phyloP scores from a whole-genome alignment of 2,113 vertebrate species.

The Myrmophylax atrothorax region DNA sequence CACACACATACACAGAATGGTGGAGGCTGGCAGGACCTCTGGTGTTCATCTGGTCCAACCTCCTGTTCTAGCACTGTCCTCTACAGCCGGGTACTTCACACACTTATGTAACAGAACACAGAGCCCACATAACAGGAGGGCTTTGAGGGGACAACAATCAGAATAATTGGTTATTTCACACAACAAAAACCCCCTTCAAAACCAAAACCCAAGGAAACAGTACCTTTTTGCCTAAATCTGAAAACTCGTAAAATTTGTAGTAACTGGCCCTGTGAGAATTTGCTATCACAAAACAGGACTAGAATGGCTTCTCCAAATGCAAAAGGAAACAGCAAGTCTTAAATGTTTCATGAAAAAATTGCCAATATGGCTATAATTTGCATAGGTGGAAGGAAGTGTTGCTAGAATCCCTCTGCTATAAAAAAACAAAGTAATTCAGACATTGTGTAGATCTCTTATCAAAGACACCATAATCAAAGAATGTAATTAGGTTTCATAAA shows the following conservation, averaged over 20 bases:
- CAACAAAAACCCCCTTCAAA: not conserved
- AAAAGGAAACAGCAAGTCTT: not conserved
- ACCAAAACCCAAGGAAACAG: not conserved
- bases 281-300: not conserved
- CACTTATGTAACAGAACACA: not conserved
- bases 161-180: not conserved
- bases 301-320: not conserved
- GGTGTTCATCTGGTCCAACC: not conserved
- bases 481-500: not conserved
- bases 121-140: not conserved
- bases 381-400: not conserved
- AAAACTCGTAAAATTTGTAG: not conserved
- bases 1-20: not conserved
- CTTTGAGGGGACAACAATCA: not conserved
- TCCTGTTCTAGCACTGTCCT: not conserved
- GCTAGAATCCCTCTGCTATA: not conserved
- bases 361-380: not conserved
- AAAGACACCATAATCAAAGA: not conserved
- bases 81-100: fast-evolving
- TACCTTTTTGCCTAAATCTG: not conserved
- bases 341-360: not conserved
- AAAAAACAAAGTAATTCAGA: not conserved
- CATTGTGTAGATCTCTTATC: not conserved
- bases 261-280: not conserved
- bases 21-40: not conserved